phyloP scores from a whole-genome alignment of 2,888 invertebrate genomes.

The Eupithecia insigniata region DNA sequence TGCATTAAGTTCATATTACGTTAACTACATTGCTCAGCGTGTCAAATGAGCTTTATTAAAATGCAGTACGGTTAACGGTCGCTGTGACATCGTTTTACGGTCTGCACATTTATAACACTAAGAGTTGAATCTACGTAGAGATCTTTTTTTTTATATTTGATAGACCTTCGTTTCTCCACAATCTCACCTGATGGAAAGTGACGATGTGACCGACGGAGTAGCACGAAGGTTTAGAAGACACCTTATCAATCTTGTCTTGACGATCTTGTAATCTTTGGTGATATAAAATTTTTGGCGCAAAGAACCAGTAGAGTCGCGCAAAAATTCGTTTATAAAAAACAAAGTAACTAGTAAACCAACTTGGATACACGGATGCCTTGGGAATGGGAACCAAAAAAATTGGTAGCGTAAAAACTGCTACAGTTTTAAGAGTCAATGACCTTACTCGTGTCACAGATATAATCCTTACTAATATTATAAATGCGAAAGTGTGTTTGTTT shows the following conservation, averaged over 20 bases:
- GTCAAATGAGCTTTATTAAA: conserved; percentile 18
- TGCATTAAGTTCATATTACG: conserved; percentile 7
- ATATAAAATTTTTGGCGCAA: not conserved
- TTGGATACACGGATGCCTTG: not conserved
- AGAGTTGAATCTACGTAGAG: not conserved
- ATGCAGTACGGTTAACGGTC: conserved; percentile 1
- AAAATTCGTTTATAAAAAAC: not conserved
- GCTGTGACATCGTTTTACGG: not conserved
- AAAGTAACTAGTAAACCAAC: not conserved
- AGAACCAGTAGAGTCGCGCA: not conserved
- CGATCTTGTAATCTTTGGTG: not conserved
- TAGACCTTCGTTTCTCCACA: no score
- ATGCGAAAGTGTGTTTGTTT: no score
- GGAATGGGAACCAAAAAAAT: not conserved
- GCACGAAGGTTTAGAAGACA: no score
- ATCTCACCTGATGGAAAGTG: no score
- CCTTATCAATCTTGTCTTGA: no score
- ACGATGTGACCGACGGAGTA: no score
- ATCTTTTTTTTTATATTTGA: no score
- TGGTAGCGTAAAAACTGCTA: conserved; percentile 33
- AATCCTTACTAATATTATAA: no score
- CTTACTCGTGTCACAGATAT: no score
- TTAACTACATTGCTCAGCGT: conserved; percentile 13
- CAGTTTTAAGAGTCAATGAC: conserved; percentile 33
- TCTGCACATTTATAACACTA: not conserved